These are phyloP conservation scores for Timandra comae DNA, from an alignment of 2,888 invertebrate species.

Conservation along the genomic window DNA sequence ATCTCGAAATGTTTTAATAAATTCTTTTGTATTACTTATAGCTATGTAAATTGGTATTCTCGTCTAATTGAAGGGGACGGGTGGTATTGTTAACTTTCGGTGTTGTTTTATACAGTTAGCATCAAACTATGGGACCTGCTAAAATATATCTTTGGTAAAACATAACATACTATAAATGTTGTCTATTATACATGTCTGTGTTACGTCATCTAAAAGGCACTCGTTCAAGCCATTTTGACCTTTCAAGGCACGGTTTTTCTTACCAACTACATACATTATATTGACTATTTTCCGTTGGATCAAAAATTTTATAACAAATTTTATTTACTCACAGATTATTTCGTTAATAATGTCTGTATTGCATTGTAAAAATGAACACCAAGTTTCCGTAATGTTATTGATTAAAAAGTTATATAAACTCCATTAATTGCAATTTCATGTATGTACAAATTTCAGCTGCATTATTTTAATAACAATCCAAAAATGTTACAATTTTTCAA, in stretches of 20 bases:
- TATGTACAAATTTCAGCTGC: too few species aligned
- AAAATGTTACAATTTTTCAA: too few species aligned
- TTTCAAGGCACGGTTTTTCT: slow-evolving; percentile 15
- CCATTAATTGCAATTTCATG: too few species aligned
- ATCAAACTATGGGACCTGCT: slow-evolving; percentile 10
- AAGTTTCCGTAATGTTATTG: too few species aligned
- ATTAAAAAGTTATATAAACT: too few species aligned
- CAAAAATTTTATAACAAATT: too few species aligned
- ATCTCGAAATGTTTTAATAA: slow-evolving; percentile 67
- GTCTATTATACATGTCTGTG: slow-evolving; percentile 4
- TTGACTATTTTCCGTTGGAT: background rate
- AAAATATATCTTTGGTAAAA: slow-evolving; percentile 42
- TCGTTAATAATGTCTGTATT: too few species aligned
- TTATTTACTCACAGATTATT: too few species aligned
- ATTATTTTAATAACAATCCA: too few species aligned
- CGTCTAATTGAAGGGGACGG: slow-evolving; percentile 44
- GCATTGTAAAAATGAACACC: too few species aligned
- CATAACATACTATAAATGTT: slow-evolving; percentile 11
- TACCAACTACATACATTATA: slow-evolving; percentile 2
- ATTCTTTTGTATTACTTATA: slow-evolving; percentile 58
- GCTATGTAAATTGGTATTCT: slow-evolving; percentile 63
- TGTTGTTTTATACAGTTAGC: too few species aligned
- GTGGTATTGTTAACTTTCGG: slow-evolving; percentile 14
- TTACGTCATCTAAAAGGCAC: slow-evolving; percentile 20
- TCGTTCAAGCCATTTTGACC: slow-evolving; percentile 8